These are phyloP conservation scores for Notoglanidium macrostoma DNA, from an alignment of 2,797 vertebrate species.

Conservation along the genomic window DNA sequence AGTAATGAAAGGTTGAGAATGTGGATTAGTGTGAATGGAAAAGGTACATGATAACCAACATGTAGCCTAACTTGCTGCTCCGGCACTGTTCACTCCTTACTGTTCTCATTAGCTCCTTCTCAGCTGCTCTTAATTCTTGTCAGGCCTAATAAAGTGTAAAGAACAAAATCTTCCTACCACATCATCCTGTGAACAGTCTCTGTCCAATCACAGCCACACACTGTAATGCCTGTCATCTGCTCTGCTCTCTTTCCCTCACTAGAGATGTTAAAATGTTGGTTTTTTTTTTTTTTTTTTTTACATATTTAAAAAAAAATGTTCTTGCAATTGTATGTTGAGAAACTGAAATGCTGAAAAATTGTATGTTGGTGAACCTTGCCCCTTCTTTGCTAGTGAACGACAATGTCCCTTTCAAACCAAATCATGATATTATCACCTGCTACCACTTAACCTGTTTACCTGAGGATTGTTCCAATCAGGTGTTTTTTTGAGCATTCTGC, in stretches of 20 bases:
- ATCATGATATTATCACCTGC: too few species aligned
- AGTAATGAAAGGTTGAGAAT: neutral
- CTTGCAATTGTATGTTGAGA: too few species aligned
- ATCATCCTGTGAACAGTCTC: slow-evolving; percentile 58
- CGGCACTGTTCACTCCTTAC: slow-evolving; percentile 37
- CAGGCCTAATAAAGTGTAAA: slow-evolving; percentile 58
- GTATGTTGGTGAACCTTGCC: too few species aligned
- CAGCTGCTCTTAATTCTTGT: slow-evolving; percentile 57
- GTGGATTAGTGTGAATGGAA: slow-evolving; percentile 24
- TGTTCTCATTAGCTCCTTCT: slow-evolving; percentile 58
- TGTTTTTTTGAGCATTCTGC: too few species aligned
- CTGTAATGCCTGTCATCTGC: slow-evolving; percentile 33
- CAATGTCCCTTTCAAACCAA: too few species aligned
- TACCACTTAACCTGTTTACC: too few species aligned
- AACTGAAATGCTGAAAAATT: too few species aligned
- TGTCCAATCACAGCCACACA: slow-evolving; percentile 45
- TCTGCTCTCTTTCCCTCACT: slow-evolving; percentile 2
- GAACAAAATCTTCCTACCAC: slow-evolving; percentile 55
- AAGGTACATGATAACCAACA: slow-evolving; percentile 18
- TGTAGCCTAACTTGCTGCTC: slow-evolving; percentile 18
- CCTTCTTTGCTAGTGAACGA: too few species aligned
- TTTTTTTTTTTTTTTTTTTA: neutral
- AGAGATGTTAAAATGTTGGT: neutral
- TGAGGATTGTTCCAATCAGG: too few species aligned
- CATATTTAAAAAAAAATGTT: neutral